Evolutionary conservation across 35 echinoderm and acorn worm species (phyloP).

Genomic region (Lytechinus variegatus): DNA sequence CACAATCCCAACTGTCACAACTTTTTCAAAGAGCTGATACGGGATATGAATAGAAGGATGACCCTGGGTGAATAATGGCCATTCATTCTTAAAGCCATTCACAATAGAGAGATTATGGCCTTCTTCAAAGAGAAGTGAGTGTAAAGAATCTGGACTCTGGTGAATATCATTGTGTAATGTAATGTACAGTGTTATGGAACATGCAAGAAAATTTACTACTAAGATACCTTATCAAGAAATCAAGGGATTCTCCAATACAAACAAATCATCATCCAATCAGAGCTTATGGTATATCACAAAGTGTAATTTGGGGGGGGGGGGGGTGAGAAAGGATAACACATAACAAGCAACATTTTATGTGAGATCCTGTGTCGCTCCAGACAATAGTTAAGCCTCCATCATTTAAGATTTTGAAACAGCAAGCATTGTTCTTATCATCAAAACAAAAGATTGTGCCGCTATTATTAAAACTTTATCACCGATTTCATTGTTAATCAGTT

Average conservation of each 20-base stretch:
- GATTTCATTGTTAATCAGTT: too few species aligned
- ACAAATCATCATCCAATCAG: background rate
- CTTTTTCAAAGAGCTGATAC: background rate
- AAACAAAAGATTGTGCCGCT: too few species aligned
- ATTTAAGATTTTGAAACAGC: background rate
- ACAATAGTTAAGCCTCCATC: too few species aligned
- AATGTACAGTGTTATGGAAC: constrained; percentile 12
- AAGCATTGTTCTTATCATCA: background rate
- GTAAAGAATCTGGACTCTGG: background rate
- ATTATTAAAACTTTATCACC: too few species aligned
- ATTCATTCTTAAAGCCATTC: background rate
- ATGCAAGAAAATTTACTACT: background rate
- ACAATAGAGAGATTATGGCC: background rate
- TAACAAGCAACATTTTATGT: too few species aligned
- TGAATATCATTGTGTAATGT: background rate
- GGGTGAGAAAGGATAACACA: background rate
- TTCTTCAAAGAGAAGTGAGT: background rate
- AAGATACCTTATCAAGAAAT: background rate
- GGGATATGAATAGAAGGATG: background rate
- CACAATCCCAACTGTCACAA: background rate
- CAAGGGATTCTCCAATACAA: background rate
- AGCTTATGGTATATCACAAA: too few species aligned
- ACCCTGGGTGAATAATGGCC: background rate
- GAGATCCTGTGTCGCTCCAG: too few species aligned
- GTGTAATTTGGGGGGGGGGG: background rate